phyloP scores from a whole-genome alignment of 2,797 vertebrate species.

The Spheniscus humboldti region DNA sequence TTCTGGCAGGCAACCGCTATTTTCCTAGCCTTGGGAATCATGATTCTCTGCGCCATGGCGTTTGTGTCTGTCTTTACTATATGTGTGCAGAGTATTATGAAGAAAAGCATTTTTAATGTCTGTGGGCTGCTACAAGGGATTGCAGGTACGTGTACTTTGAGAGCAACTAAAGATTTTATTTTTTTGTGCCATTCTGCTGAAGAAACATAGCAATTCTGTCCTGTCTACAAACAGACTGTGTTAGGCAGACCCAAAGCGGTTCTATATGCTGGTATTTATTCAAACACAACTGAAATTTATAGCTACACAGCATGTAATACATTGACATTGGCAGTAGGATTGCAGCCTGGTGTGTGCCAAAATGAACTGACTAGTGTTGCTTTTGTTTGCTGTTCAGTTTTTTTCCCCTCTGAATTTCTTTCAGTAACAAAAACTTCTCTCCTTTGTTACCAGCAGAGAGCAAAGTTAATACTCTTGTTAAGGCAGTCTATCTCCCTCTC shows the following conservation, averaged over 20 bases:
- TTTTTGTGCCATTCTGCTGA: background rate
- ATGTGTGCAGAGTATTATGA: constrained; percentile 95
- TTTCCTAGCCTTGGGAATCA: constrained; percentile 88
- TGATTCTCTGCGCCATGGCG: constrained; percentile 87
- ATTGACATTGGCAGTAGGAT: background rate
- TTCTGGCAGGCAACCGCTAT: constrained; percentile 94
- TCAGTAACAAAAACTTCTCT: background rate
- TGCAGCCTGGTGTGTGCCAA: background rate
- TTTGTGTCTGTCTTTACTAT: constrained; percentile 92
- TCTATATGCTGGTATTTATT: background rate
- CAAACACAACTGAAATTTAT: background rate
- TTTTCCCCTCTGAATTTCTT: background rate
- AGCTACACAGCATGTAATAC: background rate
- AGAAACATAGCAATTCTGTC: background rate
- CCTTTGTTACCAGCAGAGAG: background rate
- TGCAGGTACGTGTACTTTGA: constrained; percentile 79
- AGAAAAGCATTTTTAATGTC: constrained; percentile 96
- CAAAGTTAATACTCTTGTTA: background rate
- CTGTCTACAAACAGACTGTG: background rate
- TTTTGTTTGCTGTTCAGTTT: background rate
- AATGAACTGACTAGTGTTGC: background rate
- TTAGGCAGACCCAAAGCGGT: background rate
- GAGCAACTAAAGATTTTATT: background rate
- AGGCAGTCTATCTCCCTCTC: background rate
- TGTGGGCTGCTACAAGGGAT: constrained; percentile 93